Conservation (phyloP, 2,797 vertebrate species). For the Decapterus maruadsi region DNA sequence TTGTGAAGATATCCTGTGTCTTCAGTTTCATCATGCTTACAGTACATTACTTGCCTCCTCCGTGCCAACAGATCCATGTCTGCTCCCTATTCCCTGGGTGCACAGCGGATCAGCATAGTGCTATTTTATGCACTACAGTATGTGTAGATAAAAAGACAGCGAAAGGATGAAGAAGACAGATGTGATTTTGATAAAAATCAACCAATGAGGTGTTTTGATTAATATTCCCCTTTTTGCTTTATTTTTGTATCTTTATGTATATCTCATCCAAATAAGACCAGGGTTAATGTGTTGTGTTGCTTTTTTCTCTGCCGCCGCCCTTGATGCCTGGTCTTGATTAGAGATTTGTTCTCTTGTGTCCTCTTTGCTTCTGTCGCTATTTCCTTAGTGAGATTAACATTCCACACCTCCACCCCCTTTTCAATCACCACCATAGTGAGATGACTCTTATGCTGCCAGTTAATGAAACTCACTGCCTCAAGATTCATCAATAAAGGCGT, state of each 20-base stretch:
- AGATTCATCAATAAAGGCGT: slow-evolving; percentile 54
- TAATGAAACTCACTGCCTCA: slow-evolving; percentile 39
- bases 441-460: slow-evolving; percentile 42
- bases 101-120: slow-evolving; percentile 21
- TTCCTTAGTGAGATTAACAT: slow-evolving; percentile 38
- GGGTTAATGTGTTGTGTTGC: background rate
- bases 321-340: slow-evolving; percentile 14
- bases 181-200: background rate
- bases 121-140: background rate
- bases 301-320: background rate
- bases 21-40: slow-evolving; percentile 77
- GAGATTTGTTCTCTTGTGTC: slow-evolving; percentile 2
- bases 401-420: slow-evolving; percentile 24
- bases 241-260: slow-evolving; percentile 13
- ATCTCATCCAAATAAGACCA: background rate
- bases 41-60: slow-evolving; percentile 41
- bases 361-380: slow-evolving; percentile 22
- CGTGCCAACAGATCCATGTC: slow-evolving; percentile 37
- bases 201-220: slow-evolving; percentile 7
- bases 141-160: background rate
- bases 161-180: background rate
- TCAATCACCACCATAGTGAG: slow-evolving; percentile 24
- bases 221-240: background rate
- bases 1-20: slow-evolving; percentile 49
- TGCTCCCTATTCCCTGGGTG: slow-evolving; percentile 30